phyloP scores from a whole-genome alignment of 1,140 invertebrate genomes.

The Orchestia grillus region DNA sequence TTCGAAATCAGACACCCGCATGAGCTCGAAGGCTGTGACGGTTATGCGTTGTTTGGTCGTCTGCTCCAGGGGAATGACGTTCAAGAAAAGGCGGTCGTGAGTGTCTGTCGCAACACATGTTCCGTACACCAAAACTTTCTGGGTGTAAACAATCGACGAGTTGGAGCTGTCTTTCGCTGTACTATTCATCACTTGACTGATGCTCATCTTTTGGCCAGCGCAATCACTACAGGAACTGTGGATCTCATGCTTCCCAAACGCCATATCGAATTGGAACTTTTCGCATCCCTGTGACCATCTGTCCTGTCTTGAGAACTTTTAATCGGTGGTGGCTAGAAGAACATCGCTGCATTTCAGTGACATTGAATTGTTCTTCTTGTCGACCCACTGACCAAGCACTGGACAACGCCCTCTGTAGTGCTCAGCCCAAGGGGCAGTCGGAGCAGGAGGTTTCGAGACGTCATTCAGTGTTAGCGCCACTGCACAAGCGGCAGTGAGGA shows the following conservation, averaged over 20 bases:
- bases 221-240: not conserved
- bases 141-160: not conserved
- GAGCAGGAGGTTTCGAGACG: not conserved
- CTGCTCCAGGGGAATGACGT: not conserved
- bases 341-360: not conserved
- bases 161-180: not conserved
- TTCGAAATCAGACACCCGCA: not conserved
- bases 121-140: slow-evolving; percentile 20
- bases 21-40: not conserved
- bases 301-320: not conserved
- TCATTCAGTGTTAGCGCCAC: not conserved
- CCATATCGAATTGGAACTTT: not conserved
- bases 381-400: not conserved
- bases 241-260: not conserved
- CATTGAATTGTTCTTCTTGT: not conserved
- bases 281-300: not conserved
- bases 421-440: not conserved
- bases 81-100: not conserved
- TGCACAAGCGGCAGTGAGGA: not conserved
- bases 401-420: not conserved
- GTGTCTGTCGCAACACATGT: not conserved
- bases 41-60: not conserved
- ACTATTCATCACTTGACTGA: not conserved
- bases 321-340: not conserved
- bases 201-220: not conserved